Conservation (phyloP, 1,140 invertebrate genomes). For the Drosophila arawakana region DNA sequence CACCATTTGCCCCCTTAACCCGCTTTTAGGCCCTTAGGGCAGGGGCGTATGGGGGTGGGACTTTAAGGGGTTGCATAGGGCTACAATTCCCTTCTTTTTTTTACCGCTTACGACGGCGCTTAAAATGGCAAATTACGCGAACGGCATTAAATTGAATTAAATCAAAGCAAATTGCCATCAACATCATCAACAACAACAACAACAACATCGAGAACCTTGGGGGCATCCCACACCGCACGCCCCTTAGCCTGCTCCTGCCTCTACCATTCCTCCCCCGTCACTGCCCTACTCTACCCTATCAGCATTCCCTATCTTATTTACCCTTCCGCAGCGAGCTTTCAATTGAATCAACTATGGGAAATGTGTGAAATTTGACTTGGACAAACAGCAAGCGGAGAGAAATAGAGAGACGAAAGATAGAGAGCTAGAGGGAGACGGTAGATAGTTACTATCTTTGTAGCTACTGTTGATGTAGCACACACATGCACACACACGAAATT, state of each 20-base stretch:
- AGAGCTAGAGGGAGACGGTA: neutral
- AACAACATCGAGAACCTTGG: constrained; percentile 48
- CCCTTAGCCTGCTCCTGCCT: neutral
- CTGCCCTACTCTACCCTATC: neutral
- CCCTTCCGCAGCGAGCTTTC: constrained; percentile 17
- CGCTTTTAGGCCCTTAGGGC: neutral
- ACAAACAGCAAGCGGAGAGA: constrained; percentile 1
- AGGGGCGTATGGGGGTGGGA: too few species aligned
- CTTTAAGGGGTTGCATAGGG: neutral
- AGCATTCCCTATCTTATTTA: constrained; percentile 28
- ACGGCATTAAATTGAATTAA: constrained; percentile 75
- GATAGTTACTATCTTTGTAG: neutral
- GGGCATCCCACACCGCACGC: constrained; percentile 1
- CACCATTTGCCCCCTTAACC: neutral
- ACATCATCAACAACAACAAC: constrained; percentile 36
- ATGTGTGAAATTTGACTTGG: constrained; percentile 30
- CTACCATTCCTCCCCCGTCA: neutral
- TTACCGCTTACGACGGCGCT: constrained; percentile 28
- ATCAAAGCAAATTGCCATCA: constrained; percentile 79
- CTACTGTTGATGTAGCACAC: constrained; percentile 6
- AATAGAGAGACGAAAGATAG: neutral
- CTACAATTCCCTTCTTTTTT: constrained; percentile 14
- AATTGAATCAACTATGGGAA: constrained; percentile 44
- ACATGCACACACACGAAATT: constrained; percentile 15
- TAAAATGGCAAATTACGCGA: constrained; percentile 57